phyloP scores from a whole-genome alignment of 2,113 vertebrate species.

The Anser cygnoides region DNA sequence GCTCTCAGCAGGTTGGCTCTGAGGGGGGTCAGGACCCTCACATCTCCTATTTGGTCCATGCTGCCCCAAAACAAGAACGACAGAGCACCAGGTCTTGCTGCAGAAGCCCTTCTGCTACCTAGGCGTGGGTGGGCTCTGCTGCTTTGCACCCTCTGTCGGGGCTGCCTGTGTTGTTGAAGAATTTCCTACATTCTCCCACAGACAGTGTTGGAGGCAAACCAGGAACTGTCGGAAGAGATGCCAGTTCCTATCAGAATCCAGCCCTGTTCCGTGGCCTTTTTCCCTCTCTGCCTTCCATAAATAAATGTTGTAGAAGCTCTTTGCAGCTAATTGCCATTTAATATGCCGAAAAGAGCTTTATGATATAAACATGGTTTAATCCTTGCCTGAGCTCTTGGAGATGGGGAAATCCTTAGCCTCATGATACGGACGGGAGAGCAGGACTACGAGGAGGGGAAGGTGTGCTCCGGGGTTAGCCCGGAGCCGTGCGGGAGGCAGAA shows the following conservation, averaged over 20 bases:
- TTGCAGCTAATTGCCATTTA: constrained; percentile 20
- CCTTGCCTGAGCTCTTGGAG: background rate
- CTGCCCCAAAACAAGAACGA: background rate
- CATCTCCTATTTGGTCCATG: background rate
- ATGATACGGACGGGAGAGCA: background rate
- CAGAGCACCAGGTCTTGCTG: background rate
- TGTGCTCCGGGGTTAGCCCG: background rate
- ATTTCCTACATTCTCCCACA: background rate
- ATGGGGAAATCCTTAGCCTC: background rate
- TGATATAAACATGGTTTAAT: background rate
- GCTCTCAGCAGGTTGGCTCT: background rate
- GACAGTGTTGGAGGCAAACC: background rate
- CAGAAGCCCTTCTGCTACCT: background rate
- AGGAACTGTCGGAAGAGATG: background rate
- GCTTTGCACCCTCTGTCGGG: rapidly evolving
- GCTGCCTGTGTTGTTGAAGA: background rate
- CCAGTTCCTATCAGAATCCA: background rate
- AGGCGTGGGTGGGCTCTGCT: background rate
- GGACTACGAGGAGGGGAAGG: background rate
- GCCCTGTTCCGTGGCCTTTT: background rate
- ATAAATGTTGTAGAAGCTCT: background rate
- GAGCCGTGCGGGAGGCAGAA: background rate
- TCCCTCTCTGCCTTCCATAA: background rate
- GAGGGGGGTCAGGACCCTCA: rapidly evolving
- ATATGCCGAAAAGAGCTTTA: constrained; percentile 21